Evolutionary conservation across 2,888 invertebrate genomes (phyloP), one percentile per base, ranked within the genome.

Genomic region (Trichopria drosophilae): DNA sequence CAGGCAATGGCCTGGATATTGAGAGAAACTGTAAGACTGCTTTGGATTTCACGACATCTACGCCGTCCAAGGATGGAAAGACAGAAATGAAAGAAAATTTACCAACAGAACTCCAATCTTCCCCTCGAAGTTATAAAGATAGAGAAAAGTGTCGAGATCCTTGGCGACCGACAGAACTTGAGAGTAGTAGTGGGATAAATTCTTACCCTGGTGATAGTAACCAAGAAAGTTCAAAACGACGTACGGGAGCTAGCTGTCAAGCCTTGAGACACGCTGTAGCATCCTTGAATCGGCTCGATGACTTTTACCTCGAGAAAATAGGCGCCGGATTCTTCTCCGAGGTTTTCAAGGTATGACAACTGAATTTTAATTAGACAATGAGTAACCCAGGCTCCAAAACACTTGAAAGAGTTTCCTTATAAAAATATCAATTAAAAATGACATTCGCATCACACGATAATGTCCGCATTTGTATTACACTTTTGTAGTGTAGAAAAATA

Each of bases 241-340:
- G 75, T 39, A 86, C 87, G 37, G 87, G 87, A 23, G 82, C 87
- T 18, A 93, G 94, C 3, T 96, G 93, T 76, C 88, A 89, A 65
- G 96, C 96, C 31, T 80, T 96, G 43, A 84, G 88, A 71, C 90
- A 92, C 65, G 95, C 96, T 37, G 93, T 96, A 47, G 90, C 93
- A 39, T 90, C 91, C 32, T 81, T 97, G 44, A 91, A 93, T 73
- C 86, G 94, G 34, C 84, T 94, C 62, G 95, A 96, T 78, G 96
- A 97, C 81, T 96, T 97, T 78, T 82, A 86, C 62, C 84, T 88
- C 74, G 94, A 94, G 78, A 91, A 91, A 78, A 91, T 97, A 68
- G 97, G 96, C 37, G 82, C 87, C 41, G 97, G 97, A 58, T 97
- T 97, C 80, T 97, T 96, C 81, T 96, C 96, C 4, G 93, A 95